Conservation (phyloP, 2,888 invertebrate genomes). For the Lithophane ornitopus region DNA sequence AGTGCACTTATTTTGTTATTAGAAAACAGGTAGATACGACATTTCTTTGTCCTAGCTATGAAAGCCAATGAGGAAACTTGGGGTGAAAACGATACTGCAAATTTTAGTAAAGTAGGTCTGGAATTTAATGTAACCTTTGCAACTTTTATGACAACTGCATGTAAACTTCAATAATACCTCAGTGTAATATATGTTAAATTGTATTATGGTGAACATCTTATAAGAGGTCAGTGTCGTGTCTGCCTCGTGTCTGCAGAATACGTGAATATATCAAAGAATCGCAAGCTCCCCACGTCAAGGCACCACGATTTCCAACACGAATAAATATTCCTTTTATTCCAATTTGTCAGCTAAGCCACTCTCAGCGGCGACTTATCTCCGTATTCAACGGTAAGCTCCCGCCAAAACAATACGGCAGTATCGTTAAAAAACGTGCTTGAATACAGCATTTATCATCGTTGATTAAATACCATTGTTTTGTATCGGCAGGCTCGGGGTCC, state of each 20-base stretch:
- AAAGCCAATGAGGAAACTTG: not conserved
- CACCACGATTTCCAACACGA: slow-evolving; percentile 81
- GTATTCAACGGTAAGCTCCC: slow-evolving; percentile 89
- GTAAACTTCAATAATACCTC: slow-evolving; percentile 6
- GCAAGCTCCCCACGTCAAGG: slow-evolving; percentile 71
- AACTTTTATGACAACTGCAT: slow-evolving; percentile 6
- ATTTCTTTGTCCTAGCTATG: not conserved
- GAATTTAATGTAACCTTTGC: not conserved
- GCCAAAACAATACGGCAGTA: slow-evolving; percentile 90
- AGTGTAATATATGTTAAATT: slow-evolving; percentile 28
- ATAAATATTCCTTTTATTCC: slow-evolving; percentile 91
- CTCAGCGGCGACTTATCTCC: slow-evolving; percentile 89
- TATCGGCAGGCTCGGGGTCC: slow-evolving; percentile 87
- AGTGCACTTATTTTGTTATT: not conserved
- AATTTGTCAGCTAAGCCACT: slow-evolving; percentile 91
- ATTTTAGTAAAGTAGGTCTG: not conserved
- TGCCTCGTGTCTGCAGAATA: slow-evolving; percentile 71
- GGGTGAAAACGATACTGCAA: not conserved
- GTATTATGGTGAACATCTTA: slow-evolving; percentile 46
- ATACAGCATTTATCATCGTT: slow-evolving; percentile 91
- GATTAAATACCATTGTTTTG: slow-evolving; percentile 91
- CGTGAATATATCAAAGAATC: slow-evolving; percentile 77
- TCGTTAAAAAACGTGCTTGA: slow-evolving; percentile 90
- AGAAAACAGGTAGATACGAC: not conserved
- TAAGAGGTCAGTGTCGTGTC: slow-evolving; percentile 68